A percentile compares a stretch with the other conserved stretches of the same genome.
These are phyloP conservation scores for Ligdia adustata DNA, from an alignment of 2,888 invertebrate genomes.

Conservation along the genomic window DNA sequence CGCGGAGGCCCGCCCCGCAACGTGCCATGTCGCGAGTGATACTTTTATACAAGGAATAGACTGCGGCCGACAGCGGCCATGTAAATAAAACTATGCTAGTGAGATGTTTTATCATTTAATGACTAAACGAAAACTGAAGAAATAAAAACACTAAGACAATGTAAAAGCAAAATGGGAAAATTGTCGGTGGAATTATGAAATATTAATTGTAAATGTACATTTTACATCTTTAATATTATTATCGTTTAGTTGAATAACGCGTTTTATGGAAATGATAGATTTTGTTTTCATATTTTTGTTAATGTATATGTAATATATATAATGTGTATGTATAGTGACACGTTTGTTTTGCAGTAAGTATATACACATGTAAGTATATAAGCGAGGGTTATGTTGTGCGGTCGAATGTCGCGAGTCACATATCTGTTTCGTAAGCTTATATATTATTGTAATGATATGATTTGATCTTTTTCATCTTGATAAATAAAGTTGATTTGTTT, in stretches of 20 bases:
- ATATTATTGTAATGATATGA: conserved; percentile 60
- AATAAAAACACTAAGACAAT: conserved; percentile 72
- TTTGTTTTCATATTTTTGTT: conserved; percentile 60
- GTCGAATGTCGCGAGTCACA: conserved; percentile 52
- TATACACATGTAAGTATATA: no score
- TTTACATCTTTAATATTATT: conserved; percentile 63
- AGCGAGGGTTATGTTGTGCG: conserved; percentile 49
- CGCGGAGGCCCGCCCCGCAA: conserved; percentile 32
- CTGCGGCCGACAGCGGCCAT: conserved; percentile 64
- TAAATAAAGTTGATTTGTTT: conserved; percentile 84
- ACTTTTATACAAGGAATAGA: conserved; percentile 76
- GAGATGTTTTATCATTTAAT: conserved; percentile 80
- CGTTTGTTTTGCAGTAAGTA: conserved; percentile 46
- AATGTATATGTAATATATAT: conserved; percentile 60
- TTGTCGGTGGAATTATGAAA: conserved; percentile 62
- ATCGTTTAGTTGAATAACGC: conserved; percentile 60
- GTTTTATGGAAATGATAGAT: conserved; percentile 42
- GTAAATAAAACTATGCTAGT: conserved; percentile 79
- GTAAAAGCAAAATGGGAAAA: conserved; percentile 63
- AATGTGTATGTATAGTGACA: conserved; percentile 47
- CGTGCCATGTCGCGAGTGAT: conserved; percentile 75
- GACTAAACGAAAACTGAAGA: conserved; percentile 56
- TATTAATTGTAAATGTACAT: conserved; percentile 65
- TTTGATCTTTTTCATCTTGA: conserved; percentile 84
- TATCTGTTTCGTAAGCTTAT: conserved; percentile 78